Evolutionary conservation across 2,113 vertebrate species (phyloP).

Genomic region (Dipodomys merriami): DNA sequence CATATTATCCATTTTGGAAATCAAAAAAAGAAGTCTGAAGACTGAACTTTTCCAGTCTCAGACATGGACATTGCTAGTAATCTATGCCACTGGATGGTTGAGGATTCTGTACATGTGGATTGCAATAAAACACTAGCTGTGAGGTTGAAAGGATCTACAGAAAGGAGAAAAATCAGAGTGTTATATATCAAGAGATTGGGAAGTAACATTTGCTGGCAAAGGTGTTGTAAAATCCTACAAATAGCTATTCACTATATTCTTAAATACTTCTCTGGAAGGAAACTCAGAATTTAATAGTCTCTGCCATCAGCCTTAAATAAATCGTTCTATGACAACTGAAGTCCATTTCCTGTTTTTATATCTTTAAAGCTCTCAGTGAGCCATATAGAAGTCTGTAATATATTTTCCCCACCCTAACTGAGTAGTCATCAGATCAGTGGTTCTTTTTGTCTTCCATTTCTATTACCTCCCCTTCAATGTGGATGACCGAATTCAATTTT

Average conservation of each 20-base stretch:
- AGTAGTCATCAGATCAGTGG: not conserved
- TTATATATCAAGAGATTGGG: not conserved
- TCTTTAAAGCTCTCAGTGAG: conserved; percentile 11
- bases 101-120: not conserved
- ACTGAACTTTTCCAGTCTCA: not conserved
- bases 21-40: not conserved
- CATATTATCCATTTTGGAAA: not conserved
- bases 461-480: not conserved
- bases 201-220: not conserved
- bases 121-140: not conserved
- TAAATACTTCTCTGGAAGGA: conserved; percentile 49
- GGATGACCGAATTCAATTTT: conserved; percentile 39
- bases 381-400: conserved; percentile 17
- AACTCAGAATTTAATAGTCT: conserved; percentile 53
- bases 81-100: not conserved
- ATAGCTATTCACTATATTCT: not conserved
- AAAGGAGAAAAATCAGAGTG: not conserved
- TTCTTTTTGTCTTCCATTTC: not conserved
- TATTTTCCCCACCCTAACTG: not conserved
- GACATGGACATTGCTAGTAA: not conserved
- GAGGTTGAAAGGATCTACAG: not conserved
- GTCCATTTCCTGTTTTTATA: conserved; percentile 58
- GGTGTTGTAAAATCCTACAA: conserved; percentile 29
- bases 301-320: conserved; percentile 36
- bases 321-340: conserved; percentile 42